Percentiles rank a stretch among this genome's conserved stretches.
Conservation (phyloP, 2,113 vertebrate genomes). For the Danionella cerebrum region DNA sequence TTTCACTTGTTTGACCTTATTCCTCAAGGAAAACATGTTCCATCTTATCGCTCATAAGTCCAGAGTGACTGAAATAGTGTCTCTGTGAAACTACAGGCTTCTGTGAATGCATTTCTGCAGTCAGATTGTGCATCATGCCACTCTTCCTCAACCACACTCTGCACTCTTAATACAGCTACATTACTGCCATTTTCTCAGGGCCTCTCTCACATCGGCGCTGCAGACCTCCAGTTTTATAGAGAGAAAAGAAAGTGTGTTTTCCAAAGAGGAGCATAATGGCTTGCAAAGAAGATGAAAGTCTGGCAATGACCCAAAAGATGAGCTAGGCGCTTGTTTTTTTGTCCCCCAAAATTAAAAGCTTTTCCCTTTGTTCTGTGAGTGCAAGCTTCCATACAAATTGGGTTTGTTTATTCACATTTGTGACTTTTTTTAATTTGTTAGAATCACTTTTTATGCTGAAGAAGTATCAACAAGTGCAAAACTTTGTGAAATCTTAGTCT, state of each 20-base stretch:
- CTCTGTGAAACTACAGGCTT: conserved; percentile 33
- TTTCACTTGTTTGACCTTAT: not conserved
- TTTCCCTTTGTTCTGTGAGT: conserved; percentile 45
- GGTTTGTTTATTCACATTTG: conserved; percentile 40
- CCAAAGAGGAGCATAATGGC: conserved; percentile 38
- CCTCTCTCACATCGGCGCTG: conserved; percentile 46
- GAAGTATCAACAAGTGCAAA: not conserved
- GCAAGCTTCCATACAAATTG: conserved; percentile 39
- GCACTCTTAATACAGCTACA: conserved; percentile 8
- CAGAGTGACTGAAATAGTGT: conserved; percentile 58
- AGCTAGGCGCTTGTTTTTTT: conserved; percentile 20
- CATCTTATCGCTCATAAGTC: conserved; percentile 24
- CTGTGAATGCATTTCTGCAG: conserved; percentile 38
- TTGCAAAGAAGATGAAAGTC: conserved; percentile 50
- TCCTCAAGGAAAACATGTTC: not conserved
- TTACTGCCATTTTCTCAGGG: conserved; percentile 11
- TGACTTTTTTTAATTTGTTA: conserved; percentile 31
- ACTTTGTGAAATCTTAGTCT: too few species aligned
- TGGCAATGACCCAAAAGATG: conserved; percentile 44
- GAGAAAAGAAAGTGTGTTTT: conserved; percentile 45
- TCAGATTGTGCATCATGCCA: conserved; percentile 34
- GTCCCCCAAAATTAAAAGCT: conserved; percentile 39
- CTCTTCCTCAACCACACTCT: conserved; percentile 7
- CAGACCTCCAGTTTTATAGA: conserved; percentile 50
- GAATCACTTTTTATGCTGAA: conserved; percentile 10